Evolutionary conservation across 1,140 invertebrate genomes (phyloP).

Genomic region (Eciton burchellii): DNA sequence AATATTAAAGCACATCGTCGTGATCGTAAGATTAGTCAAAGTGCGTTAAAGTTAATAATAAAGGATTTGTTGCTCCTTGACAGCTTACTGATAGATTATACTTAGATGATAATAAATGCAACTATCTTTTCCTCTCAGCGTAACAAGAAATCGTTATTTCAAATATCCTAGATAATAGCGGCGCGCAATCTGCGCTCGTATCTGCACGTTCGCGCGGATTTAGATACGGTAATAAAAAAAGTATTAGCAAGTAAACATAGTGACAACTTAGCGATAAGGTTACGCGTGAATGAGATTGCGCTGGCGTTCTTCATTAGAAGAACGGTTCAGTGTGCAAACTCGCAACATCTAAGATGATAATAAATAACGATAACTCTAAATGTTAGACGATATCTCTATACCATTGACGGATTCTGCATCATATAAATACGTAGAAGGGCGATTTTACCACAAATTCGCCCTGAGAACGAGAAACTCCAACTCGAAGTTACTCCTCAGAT

Average conservation of each 20-base stretch:
- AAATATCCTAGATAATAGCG: too few species aligned
- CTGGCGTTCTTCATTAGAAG: conserved; percentile 1
- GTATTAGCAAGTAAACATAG: conserved; percentile 9
- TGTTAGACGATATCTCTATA: not conserved
- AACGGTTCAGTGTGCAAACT: not conserved
- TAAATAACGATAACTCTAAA: conserved; percentile 37
- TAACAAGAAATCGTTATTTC: too few species aligned
- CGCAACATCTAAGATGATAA: conserved; percentile 16
- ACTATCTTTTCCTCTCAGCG: too few species aligned
- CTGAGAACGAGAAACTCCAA: too few species aligned
- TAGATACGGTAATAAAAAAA: conserved; percentile 37
- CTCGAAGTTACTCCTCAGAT: too few species aligned
- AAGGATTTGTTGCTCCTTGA: not conserved
- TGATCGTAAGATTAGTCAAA: too few species aligned
- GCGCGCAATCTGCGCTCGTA: not conserved
- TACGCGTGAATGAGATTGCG: not conserved
- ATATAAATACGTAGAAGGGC: too few species aligned
- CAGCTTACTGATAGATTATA: too few species aligned
- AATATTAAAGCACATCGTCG: too few species aligned
- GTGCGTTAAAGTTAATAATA: too few species aligned
- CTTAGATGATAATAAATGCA: too few species aligned
- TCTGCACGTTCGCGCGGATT: not conserved
- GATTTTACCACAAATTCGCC: too few species aligned
- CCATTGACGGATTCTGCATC: not conserved
- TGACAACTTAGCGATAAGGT: not conserved